A percentile compares a stretch with the other conserved stretches of the same genome.
phyloP scores from a whole-genome alignment of 2,888 invertebrate genomes.

The Coecobrya sp. region DNA sequence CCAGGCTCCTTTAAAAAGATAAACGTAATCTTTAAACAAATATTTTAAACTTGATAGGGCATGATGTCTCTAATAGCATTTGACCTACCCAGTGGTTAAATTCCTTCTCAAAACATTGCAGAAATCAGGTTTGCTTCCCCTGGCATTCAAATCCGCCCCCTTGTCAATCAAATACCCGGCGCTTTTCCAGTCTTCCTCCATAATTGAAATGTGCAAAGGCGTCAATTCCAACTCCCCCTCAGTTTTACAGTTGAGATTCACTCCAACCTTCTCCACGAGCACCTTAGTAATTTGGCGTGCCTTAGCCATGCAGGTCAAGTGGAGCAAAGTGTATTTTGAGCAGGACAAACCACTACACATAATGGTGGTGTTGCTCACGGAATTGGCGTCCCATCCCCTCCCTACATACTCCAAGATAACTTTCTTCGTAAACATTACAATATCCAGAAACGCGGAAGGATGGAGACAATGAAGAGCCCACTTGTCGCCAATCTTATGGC shows the following conservation, averaged over 20 bases:
- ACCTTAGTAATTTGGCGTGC: slow-evolving; percentile 35
- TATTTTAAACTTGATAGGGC: too few species aligned
- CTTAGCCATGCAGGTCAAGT: slow-evolving; percentile 68
- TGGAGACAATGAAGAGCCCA: slow-evolving; percentile 67
- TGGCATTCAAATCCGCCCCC: slow-evolving; percentile 23
- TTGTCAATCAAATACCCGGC: not conserved
- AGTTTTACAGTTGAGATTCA: slow-evolving; percentile 38
- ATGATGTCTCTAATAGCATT: too few species aligned
- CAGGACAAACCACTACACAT: too few species aligned
- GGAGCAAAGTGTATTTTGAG: slow-evolving; percentile 26
- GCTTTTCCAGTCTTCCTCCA: not conserved
- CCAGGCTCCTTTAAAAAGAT: too few species aligned
- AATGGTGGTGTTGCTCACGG: too few species aligned
- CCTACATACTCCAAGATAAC: slow-evolving; percentile 38
- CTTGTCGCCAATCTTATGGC: slow-evolving; percentile 52
- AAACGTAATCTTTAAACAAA: too few species aligned
- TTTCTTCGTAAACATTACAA: slow-evolving; percentile 19
- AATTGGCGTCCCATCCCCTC: slow-evolving; percentile 66
- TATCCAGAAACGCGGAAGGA: slow-evolving; percentile 41
- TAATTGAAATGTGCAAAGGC: slow-evolving; percentile 37
- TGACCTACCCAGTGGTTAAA: too few species aligned
- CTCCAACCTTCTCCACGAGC: slow-evolving; percentile 47
- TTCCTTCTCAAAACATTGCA: too few species aligned
- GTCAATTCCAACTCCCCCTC: not conserved
- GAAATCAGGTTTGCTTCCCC: too few species aligned